Conservation (phyloP, 2,113 vertebrate genomes). For the Rhagologus leucostigma region DNA sequence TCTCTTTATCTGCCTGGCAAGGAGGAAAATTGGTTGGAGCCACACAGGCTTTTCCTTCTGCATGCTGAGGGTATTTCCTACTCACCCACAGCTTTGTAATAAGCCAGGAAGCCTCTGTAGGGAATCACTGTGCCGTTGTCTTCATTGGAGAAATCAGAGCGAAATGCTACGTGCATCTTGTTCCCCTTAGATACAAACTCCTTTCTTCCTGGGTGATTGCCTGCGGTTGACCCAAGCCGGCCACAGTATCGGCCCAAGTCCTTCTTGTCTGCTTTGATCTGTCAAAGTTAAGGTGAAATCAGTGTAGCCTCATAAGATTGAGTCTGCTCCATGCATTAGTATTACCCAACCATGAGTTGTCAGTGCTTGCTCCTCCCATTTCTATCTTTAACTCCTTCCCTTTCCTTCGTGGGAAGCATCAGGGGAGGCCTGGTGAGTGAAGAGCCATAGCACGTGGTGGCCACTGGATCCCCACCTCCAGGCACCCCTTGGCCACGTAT, state of each 20-base stretch:
- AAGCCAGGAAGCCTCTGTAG: slow-evolving; percentile 84
- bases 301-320: background rate
- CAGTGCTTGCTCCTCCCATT: background rate
- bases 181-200: slow-evolving; percentile 80
- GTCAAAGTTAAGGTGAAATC: background rate
- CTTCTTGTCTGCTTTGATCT: slow-evolving; percentile 82
- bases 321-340: background rate
- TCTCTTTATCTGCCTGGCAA: background rate
- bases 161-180: slow-evolving; percentile 80
- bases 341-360: background rate
- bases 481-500: background rate
- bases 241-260: slow-evolving; percentile 86
- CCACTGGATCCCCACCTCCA: background rate
- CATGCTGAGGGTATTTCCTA: background rate
- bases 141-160: slow-evolving; percentile 82
- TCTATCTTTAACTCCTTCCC: background rate
- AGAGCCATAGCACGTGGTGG: background rate
- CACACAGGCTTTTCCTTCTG: background rate
- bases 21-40: background rate
- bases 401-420: background rate
- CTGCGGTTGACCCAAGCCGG: slow-evolving; percentile 68
- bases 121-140: slow-evolving; percentile 72
- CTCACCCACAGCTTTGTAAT: slow-evolving; percentile 87
- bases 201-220: slow-evolving; percentile 74
- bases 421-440: background rate